Base-by-base conservation (phyloP, 2,113 vertebrate genomes). In the Megalops atlanticus region DNA sequence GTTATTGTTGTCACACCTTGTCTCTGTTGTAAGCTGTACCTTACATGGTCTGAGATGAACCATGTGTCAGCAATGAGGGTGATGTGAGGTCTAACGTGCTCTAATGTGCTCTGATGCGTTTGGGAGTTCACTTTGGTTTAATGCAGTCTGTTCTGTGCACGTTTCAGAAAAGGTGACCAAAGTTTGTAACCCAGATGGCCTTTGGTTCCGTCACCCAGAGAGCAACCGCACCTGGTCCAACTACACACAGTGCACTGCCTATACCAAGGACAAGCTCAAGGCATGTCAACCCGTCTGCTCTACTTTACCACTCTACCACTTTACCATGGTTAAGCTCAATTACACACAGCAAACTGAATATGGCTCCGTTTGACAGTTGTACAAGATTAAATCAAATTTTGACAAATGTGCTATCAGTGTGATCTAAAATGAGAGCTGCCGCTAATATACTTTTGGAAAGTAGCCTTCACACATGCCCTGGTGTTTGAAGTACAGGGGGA, bases 171-270 rank as follows among this genome's bases (percentile, higher is more conserved):
- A 92, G 79, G 94, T 93, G 1, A 94, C 91, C 79, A 95, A 95
- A 88, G 92, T 95, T 83, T 95, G 94, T 77, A 90, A 94, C 75
- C 41, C 88, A 36, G 89, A 92, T 5, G 92, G 94, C 3, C 91
- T 92, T 80, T 95, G 94, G 94, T 95, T 95, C 82, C 91, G 88
- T 77, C 94, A 95, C 76, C 94, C 94, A 3, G 88, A 90, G 18
- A 95, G 94, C 85, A 89, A 94, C 82, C 85, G 94, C 71, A 77
- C 92, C 5, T 95, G 94, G 94, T 86, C 92, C 3, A 95, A 95
- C 83, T 95, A 95, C 91, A 94, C 94, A 21, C 88, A 88, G 85
- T 95, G 94, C 86, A 36, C 84, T 4, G 83, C 83, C 52, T 85
- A 89, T 88, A 93, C 87, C n/a, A 78, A 87, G 10, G 82, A 85